These are phyloP conservation scores for Osmerus mordax DNA, from an alignment of 2,113 vertebrate species.

Conservation along the genomic window DNA sequence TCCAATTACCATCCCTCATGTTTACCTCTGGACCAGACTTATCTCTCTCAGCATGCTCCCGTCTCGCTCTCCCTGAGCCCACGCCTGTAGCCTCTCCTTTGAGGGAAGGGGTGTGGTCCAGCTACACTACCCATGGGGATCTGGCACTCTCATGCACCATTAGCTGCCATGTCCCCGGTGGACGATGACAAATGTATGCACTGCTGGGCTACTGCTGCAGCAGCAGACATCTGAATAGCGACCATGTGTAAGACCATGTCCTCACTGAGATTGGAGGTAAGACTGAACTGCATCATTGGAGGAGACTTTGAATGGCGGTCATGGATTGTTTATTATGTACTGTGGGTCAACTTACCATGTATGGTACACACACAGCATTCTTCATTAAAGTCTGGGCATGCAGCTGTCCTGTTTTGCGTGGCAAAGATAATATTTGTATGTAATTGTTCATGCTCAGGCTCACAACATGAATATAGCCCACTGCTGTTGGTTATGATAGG, in stretches of 20 bases:
- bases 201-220: slow-evolving; percentile 32
- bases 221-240: slow-evolving; percentile 52
- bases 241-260: not conserved
- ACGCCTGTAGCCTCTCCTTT: slow-evolving; percentile 44
- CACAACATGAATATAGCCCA: too few species aligned
- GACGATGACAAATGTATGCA: slow-evolving; percentile 66
- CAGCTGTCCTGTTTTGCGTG: too few species aligned
- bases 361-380: too few species aligned
- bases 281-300: too few species aligned
- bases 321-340: too few species aligned
- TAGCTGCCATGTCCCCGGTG: slow-evolving; percentile 53
- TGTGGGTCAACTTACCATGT: too few species aligned
- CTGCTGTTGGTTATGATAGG: too few species aligned
- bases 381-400: too few species aligned
- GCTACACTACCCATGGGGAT: slow-evolving; percentile 51
- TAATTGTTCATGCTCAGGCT: too few species aligned
- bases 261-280: not conserved
- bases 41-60: slow-evolving; percentile 49
- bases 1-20: slow-evolving; percentile 62
- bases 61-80: slow-evolving; percentile 32
- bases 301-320: too few species aligned
- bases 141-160: slow-evolving; percentile 67
- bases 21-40: slow-evolving; percentile 56
- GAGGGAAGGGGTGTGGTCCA: slow-evolving; percentile 53
- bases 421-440: too few species aligned